Evolutionary conservation across 2,797 vertebrate species (phyloP), one percentile per base, ranked within the genome.

Genomic region (Bryconaethiops microstoma): DNA sequence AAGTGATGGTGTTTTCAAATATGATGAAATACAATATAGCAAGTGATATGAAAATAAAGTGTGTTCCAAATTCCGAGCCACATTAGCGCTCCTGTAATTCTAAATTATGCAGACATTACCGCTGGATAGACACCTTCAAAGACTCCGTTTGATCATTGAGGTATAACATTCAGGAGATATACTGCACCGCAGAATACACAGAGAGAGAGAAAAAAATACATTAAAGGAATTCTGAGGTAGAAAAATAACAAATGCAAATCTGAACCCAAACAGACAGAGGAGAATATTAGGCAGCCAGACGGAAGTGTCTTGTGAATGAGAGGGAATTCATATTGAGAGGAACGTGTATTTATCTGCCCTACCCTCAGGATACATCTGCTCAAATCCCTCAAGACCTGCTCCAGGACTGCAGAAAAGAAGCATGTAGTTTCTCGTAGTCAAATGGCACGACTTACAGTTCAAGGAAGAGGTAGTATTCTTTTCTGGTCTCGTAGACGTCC

Each of bases 391-490:
- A 23, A 25, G 71, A 74, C 35, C 8, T 57, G 60, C 50, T 25
- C 57, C 72, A 50, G 72, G 39, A 64, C 40, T 42, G 79, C 42
- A 77, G 17, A 54, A 54, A 62, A 40, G 17, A 42, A 68, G 5
- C 17, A 42, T 45, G 16, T 13, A 62, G 68, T n/a, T 4, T 21
- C 60, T 48, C n/a, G 83, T 5, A 70, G 64, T 78, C 81, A 75
- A 76, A 79, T 62, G 75, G 52, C 23, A 81, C 63, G 78, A 96
- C 98, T 97, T 93, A 99, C 97, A 99, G 95, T 89, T 99, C 98
- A 91, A 99, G 90, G 90, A 99, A 98, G 86, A 99, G 95, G 91
- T 96, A 99, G 91, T 98, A 99, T 86, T 99, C 97, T 86, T 97
- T 99, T 90, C 96, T 96, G 4, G 97, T 99, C 92, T 99, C 97